Evolutionary conservation across 2,888 invertebrate genomes (phyloP).

Genomic region (Agonopterix alstromeriana): DNA sequence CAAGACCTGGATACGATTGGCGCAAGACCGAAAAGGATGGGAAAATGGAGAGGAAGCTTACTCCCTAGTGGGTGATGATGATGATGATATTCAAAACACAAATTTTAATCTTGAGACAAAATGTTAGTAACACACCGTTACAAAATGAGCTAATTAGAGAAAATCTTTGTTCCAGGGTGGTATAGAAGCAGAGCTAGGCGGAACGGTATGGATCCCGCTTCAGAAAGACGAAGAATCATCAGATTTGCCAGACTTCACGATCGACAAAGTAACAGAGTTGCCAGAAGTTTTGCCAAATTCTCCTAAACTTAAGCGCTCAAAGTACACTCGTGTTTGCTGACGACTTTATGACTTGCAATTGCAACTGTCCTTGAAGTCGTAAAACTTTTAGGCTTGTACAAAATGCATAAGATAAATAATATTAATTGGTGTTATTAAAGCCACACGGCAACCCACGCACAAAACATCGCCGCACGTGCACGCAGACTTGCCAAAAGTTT

Average conservation of each 20-base stretch:
- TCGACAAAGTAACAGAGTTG: constrained; percentile 80
- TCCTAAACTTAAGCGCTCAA: constrained; percentile 52
- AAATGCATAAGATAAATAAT: no score
- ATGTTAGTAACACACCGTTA: not conserved
- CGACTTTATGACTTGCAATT: not conserved
- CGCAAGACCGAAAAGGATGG: no score
- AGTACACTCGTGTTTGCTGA: constrained; percentile 28
- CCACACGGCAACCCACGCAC: no score
- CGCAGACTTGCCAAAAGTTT: no score
- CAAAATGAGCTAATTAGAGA: not conserved
- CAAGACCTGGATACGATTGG: no score
- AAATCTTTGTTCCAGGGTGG: constrained; percentile 78
- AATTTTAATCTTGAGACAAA: not conserved
- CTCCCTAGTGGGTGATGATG: no score
- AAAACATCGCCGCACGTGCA: no score
- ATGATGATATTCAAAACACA: no score
- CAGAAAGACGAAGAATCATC: constrained; percentile 65
- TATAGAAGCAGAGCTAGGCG: constrained; percentile 83
- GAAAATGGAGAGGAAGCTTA: no score
- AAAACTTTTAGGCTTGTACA: no score
- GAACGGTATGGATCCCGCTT: constrained; percentile 88
- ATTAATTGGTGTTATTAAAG: no score
- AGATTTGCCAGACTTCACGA: constrained; percentile 79
- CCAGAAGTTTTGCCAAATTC: constrained; percentile 77
- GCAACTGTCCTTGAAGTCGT: no score